A percentile compares a stretch with the other conserved stretches of the same genome.
Conservation (phyloP, 2,888 invertebrate species). For the Notodonta dromedarius region DNA sequence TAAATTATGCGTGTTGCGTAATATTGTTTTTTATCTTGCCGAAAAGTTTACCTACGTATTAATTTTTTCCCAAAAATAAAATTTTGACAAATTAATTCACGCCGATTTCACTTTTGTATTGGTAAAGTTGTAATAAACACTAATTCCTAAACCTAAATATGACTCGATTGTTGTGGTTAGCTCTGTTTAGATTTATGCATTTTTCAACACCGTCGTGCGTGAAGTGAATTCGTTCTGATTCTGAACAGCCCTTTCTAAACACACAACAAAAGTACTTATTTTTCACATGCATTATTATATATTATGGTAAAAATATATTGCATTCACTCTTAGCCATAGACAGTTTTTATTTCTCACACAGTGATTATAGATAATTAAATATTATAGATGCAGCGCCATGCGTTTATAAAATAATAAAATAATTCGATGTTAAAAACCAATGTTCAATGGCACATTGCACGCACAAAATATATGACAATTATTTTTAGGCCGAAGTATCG, state of each 20-base stretch:
- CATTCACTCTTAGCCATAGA: slow-evolving; percentile 7
- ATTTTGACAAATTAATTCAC: not conserved
- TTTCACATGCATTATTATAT: slow-evolving; percentile 8
- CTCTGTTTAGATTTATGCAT: slow-evolving; percentile 50
- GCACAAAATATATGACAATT: slow-evolving; percentile 11
- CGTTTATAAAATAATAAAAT: not conserved
- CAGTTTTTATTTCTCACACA: slow-evolving; percentile 1
- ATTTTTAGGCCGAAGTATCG: not conserved
- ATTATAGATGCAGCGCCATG: slow-evolving; percentile 7
- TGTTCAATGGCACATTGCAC: slow-evolving; percentile 40
- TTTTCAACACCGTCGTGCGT: slow-evolving; percentile 20
- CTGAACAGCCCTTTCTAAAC: not conserved
- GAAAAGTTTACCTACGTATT: too few species aligned
- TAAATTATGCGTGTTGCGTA: slow-evolving; percentile 7
- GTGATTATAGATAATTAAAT: not conserved
- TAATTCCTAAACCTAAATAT: slow-evolving; percentile 49
- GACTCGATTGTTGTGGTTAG: slow-evolving; percentile 68
- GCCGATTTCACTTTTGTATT: slow-evolving; percentile 15
- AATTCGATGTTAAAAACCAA: slow-evolving; percentile 38
- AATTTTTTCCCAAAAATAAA: not conserved
- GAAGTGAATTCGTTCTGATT: not conserved
- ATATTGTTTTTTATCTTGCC: too few species aligned
- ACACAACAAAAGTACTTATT: not conserved
- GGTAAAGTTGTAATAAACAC: slow-evolving; percentile 57
- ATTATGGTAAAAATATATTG: slow-evolving; percentile 11